Conservation (phyloP, 1,140 invertebrate genomes). For the Hyphantria cunea region DNA sequence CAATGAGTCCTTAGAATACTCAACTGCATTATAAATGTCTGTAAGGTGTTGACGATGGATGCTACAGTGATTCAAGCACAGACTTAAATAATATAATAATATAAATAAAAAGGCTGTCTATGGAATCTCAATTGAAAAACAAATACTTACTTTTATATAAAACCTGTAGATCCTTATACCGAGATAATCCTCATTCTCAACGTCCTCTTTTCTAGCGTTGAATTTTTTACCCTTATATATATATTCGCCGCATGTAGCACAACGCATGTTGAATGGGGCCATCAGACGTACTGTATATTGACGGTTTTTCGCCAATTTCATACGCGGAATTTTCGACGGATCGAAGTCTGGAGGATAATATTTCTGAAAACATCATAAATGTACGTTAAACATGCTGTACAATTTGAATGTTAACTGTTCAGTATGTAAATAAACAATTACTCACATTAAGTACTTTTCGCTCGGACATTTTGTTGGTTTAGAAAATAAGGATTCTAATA, state of each 20-base stretch:
- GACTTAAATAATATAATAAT: too few species aligned
- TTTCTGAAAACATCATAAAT: slow-evolving; percentile 89
- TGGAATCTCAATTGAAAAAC: too few species aligned
- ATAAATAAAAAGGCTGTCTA: too few species aligned
- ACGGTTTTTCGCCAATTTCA: slow-evolving; percentile 95
- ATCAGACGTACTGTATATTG: slow-evolving; percentile 99
- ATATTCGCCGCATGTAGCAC: slow-evolving; percentile 99
- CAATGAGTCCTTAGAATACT: too few species aligned
- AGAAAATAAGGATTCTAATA: background rate
- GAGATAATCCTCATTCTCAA: slow-evolving; percentile 98
- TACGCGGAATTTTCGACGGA: slow-evolving; percentile 98
- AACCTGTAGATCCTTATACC: slow-evolving; percentile 98
- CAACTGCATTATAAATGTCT: too few species aligned
- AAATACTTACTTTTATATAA: slow-evolving; percentile 89
- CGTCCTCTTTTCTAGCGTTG: slow-evolving; percentile 99
- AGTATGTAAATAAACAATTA: slow-evolving; percentile 48
- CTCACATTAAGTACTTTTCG: slow-evolving; percentile 96
- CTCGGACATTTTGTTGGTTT: slow-evolving; percentile 89
- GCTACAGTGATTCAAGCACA: background rate
- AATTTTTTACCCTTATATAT: slow-evolving; percentile 99
- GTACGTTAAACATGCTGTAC: background rate
- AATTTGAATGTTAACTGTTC: background rate
- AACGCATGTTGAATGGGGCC: slow-evolving; percentile 99
- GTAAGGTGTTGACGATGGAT: too few species aligned
- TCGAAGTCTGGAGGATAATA: slow-evolving; percentile 99